Evolutionary conservation across 1,140 invertebrate genomes (phyloP).

Genomic region (Triops longicaudatus): DNA sequence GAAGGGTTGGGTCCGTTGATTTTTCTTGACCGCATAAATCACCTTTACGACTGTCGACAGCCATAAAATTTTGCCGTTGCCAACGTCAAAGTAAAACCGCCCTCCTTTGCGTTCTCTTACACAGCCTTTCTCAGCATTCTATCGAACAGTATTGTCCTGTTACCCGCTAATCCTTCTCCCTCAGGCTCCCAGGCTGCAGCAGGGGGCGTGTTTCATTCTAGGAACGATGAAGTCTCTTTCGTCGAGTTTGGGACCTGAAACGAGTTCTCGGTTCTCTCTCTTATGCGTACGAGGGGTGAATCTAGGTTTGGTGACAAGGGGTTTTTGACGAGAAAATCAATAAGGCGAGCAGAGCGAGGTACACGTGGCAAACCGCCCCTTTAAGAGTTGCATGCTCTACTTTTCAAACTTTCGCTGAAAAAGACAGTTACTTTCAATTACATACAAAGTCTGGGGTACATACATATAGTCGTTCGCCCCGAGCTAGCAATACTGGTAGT

Average conservation of each 20-base stretch:
- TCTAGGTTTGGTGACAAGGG: neutral
- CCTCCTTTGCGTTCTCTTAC: neutral
- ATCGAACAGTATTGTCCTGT: too few species aligned
- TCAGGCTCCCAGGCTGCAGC: neutral
- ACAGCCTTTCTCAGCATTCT: neutral
- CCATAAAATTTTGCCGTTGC: neutral
- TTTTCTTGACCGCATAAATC: constrained; percentile 11
- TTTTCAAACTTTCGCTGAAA: neutral
- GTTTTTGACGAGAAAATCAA: constrained; percentile 10
- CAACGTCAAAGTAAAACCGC: neutral
- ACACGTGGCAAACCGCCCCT: constrained; percentile 2
- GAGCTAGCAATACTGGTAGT: too few species aligned
- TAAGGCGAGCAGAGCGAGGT: neutral
- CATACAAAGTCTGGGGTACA: too few species aligned
- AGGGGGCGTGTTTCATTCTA: neutral
- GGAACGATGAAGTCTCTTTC: neutral
- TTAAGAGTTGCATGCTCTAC: neutral
- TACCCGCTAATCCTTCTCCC: too few species aligned
- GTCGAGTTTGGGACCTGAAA: neutral
- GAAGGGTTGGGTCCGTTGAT: neutral
- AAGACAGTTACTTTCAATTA: too few species aligned
- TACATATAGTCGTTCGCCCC: too few species aligned
- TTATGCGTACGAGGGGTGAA: neutral
- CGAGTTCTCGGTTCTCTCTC: neutral
- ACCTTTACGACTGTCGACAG: constrained; percentile 9